Percentiles rank a stretch among this genome's conserved stretches.
Evolutionary conservation across 2,797 vertebrate genomes (phyloP).

Genomic region (Natrix natrix): DNA sequence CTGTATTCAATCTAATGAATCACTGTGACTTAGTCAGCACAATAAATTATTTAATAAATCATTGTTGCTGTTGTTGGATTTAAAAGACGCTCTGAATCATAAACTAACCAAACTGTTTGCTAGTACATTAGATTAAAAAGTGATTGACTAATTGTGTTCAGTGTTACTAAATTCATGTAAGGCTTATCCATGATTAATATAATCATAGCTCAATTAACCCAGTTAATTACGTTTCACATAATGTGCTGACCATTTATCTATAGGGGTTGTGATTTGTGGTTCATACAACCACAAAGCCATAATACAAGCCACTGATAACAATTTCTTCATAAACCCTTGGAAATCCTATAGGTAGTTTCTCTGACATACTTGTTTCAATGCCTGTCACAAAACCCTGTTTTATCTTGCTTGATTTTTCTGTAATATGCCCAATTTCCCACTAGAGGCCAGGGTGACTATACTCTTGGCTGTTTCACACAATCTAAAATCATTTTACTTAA

Average conservation of each 20-base stretch:
- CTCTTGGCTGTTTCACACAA: constrained; percentile 5
- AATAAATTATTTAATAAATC: background rate
- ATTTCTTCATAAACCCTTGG: background rate
- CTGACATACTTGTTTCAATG: background rate
- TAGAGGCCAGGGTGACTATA: constrained; percentile 67
- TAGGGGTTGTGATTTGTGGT: background rate
- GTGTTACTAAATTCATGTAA: background rate
- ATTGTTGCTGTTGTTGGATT: background rate
- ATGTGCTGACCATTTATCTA: background rate
- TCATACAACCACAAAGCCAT: background rate
- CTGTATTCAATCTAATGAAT: background rate
- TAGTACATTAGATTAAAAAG: background rate
- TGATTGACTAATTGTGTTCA: background rate
- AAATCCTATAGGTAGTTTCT: background rate
- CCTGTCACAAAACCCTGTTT: background rate
- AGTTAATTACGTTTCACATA: background rate
- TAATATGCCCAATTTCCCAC: constrained; percentile 51
- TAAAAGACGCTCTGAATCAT: background rate
- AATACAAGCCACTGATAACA: background rate
- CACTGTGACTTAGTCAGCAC: background rate
- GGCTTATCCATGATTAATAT: background rate
- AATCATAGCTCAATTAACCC: background rate
- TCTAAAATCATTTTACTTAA: background rate
- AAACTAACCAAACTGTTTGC: background rate
- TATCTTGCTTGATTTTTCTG: background rate